Evolutionary conservation across 2,888 invertebrate genomes (phyloP), one percentile per base, ranked within the genome.

Genomic region (Leucophenga maculata): DNA sequence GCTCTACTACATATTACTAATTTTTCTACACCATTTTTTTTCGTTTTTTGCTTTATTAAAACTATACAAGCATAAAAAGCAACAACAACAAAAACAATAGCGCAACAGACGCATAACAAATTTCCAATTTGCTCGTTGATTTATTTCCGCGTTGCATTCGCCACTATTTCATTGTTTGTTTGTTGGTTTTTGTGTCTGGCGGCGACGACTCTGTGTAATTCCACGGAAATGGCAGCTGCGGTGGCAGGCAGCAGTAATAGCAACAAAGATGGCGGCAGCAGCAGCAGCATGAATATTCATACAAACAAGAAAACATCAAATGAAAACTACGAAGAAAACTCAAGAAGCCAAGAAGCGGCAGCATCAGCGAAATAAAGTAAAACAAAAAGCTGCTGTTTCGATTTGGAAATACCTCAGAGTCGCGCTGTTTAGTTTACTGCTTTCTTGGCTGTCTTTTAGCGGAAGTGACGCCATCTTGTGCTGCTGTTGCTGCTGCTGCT

Each of bases 81-180:
- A 52, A 20, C 22, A 57, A 4, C 57, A 55, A 55, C 32, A 32
- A 32, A 32, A 32, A 32, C n/a, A 52, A 26, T 55, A 55, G 16
- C 6, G 50, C 18, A 16, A 16, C 50, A 50, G 50, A 50, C 50
- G 50, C 50, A 73, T 76, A 83, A 80, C 83, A 80, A 80, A 80
- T 80, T 83, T 82, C 77, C 80, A 80, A 80, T 80, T 83, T 83
- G 83, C 77, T 80, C 78, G 82, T 80, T 80, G 80, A 80, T 80
- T 83, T 80, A 83, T 80, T 83, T 82, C 82, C 76, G 82, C 82
- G 82, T 48, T 46, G 46, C 14, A 22, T 48, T 64, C 22, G 46
- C 62, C 26, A 64, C 62, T n/a, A 64, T 22, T 48, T n/a, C 50
- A 50, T 50, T 50, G 18, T 59, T 46, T 26, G 46, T n/a, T 48